Evolutionary conservation across 2,888 invertebrate genomes (phyloP), one percentile per base, ranked within the genome.

Genomic region (Metopia argyrocephala): DNA sequence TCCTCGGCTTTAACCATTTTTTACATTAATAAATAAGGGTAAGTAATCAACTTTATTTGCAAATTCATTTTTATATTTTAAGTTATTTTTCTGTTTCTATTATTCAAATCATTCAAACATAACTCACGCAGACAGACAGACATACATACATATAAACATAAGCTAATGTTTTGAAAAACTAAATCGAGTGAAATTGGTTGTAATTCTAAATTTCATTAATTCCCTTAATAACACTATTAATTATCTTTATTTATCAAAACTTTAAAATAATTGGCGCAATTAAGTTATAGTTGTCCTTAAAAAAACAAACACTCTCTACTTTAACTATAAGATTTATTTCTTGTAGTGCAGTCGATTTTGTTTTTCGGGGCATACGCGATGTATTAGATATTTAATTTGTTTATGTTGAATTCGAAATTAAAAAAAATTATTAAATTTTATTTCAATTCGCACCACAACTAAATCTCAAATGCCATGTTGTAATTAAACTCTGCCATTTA

Each of bases 31-130:
- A 65, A 50, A 57, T 38, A 78, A 69, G 70, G 81, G 76, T 78
- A 81, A 78, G 76, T 78, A 81, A 78, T 74, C 76, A 74, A 78
- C 61, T 74, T 81, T 69, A 69, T 81, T 81, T 81, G 69, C 78
- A 78, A 74, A 61, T 73, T 76, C 73, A 80, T 80, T 73, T 73
- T 61, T 28, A 59, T 66, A 38, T 61, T 71, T 76, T 62, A 54
- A 52, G 9, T 52, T 62, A 71, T 5, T 45, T 38, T 21, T 61
- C 15, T 5, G 9, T 38, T 38, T 38, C 28, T n/a, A n/a, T 12
- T 38, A 38, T 15, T 38, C 12, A 38, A 15, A n/a, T 38, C 15
- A 12, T 15, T 38, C 38, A 38, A 38, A 2, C 15, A 38, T 15
- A 38, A 12, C 15, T 12, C 38, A 38, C 15, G 2, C 38, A 38